phyloP scores from a whole-genome alignment of 2,113 vertebrate species.

The Crotophaga sulcirostris region DNA sequence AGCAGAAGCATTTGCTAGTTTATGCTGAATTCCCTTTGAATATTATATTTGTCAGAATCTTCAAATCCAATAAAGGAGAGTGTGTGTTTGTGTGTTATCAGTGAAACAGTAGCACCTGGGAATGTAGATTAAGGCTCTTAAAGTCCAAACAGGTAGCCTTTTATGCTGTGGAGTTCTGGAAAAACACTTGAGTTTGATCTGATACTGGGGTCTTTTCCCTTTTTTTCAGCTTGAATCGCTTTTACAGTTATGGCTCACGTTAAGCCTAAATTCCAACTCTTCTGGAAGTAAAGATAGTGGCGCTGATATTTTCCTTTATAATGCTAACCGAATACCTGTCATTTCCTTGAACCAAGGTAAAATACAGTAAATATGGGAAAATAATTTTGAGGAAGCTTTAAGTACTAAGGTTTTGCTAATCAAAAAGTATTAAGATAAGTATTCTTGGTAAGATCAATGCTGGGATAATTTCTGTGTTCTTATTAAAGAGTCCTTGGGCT shows the following conservation, averaged over 20 bases:
- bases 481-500: background rate
- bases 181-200: background rate
- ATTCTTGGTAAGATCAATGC: background rate
- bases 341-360: conserved; percentile 97
- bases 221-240: conserved; percentile 90
- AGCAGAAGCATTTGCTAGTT: background rate
- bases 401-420: background rate
- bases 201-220: background rate
- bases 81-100: background rate
- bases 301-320: conserved; percentile 93
- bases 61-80: background rate
- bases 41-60: background rate
- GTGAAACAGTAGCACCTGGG: background rate
- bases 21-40: background rate
- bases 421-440: background rate
- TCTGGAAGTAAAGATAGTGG: conserved; percentile 88
- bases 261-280: conserved; percentile 93
- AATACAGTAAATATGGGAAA: background rate
- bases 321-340: conserved; percentile 92
- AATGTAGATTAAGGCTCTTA: background rate
- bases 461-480: background rate
- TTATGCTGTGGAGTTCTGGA: background rate
- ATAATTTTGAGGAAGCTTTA: background rate
- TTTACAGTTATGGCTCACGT: conserved; percentile 95
- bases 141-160: background rate